These are phyloP conservation scores for Crambe crambe DNA, from an alignment of 37 sponge, comb jelly and placozoan genomes.

Conservation along the genomic window DNA sequence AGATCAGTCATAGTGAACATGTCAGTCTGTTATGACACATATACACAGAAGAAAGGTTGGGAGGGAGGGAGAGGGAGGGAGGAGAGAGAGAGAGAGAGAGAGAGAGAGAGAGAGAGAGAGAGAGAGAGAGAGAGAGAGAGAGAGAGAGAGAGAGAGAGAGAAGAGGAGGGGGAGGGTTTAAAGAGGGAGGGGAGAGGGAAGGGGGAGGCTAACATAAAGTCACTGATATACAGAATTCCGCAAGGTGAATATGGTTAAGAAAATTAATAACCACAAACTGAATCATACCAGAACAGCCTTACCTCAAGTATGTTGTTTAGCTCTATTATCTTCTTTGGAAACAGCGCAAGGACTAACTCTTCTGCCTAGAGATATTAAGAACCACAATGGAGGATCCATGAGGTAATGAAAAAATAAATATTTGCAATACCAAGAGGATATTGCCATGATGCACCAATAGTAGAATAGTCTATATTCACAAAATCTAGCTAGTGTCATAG, in stretches of 20 bases:
- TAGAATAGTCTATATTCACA: neutral
- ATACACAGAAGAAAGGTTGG: neutral
- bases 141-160: neutral
- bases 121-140: neutral
- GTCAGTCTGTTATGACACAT: neutral
- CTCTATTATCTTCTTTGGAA: slow-evolving; percentile 68
- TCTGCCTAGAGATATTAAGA: slow-evolving; percentile 48
- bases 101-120: neutral
- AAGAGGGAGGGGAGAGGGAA: too few species aligned
- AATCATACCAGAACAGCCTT: neutral
- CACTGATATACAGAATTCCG: too few species aligned
- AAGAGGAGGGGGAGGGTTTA: neutral
- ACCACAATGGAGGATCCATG: too few species aligned
- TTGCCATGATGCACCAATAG: too few species aligned
- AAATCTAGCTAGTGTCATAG: neutral
- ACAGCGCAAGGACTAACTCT: slow-evolving; percentile 38
- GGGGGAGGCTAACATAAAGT: too few species aligned
- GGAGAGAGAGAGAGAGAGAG: neutral
- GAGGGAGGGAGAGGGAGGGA: neutral
- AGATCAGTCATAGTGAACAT: slow-evolving; percentile 8
- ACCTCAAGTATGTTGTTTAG: slow-evolving; percentile 48
- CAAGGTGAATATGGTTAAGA: too few species aligned
- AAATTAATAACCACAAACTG: neutral
- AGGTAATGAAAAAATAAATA: neutral
- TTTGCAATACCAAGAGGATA: too few species aligned